Conservation (phyloP, 2,113 vertebrate genomes). For the Hydrochoerus hydrochaeris region DNA sequence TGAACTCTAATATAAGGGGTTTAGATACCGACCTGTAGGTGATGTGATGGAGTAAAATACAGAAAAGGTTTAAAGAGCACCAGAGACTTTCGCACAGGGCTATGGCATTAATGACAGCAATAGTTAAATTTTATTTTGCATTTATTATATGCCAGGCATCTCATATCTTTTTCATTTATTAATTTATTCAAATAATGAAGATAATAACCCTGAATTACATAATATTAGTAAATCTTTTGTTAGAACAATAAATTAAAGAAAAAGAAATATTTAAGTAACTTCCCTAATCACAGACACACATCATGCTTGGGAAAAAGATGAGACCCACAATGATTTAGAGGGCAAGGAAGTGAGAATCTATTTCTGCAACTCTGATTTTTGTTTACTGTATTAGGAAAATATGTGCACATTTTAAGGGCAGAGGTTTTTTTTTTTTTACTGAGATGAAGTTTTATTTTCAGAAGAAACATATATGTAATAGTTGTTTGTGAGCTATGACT, state of each 20-base stretch:
- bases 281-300: neutral
- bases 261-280: slow-evolving; percentile 18
- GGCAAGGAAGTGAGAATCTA: neutral
- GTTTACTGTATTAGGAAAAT: neutral
- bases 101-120: neutral
- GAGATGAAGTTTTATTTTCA: neutral
- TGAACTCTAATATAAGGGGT: neutral
- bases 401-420: neutral
- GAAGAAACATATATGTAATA: neutral
- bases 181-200: neutral
- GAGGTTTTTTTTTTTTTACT: neutral
- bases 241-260: neutral
- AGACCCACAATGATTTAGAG: neutral
- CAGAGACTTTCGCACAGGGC: neutral
- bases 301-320: neutral
- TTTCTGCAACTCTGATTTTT: slow-evolving; percentile 8
- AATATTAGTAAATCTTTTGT: neutral
- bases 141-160: neutral
- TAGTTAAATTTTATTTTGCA: neutral
- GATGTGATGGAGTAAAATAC: neutral
- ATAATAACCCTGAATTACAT: neutral
- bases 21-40: neutral
- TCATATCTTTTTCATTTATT: neutral
- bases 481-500: neutral
- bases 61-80: neutral